Evolutionary conservation across 2,888 invertebrate species (phyloP).

Genomic region (Autographa pulchrina): DNA sequence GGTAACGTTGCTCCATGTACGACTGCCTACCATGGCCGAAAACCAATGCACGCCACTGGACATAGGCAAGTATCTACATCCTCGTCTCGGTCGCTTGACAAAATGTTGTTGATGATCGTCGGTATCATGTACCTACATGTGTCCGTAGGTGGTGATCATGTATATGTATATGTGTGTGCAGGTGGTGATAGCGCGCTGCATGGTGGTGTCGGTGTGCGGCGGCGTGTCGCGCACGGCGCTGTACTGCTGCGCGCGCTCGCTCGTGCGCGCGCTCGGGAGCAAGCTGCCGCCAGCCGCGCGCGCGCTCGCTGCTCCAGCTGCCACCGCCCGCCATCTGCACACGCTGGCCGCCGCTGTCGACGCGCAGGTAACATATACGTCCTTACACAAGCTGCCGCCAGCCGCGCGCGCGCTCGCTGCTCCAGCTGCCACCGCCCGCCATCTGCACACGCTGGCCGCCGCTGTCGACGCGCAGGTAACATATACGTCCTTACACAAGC

Average conservation of each 20-base stretch:
- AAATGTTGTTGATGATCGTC: too few species aligned
- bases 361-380: conserved; percentile 62
- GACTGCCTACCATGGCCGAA: too few species aligned
- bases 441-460: conserved; percentile 91
- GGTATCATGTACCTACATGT: too few species aligned
- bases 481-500: conserved; percentile 56
- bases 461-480: conserved; percentile 78
- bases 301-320: conserved; percentile 87
- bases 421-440: conserved; percentile 91
- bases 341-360: conserved; percentile 89
- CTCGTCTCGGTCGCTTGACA: too few species aligned
- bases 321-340: conserved; percentile 91
- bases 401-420: conserved; percentile 77
- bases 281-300: conserved; percentile 71
- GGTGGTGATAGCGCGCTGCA: conserved; percentile 85
- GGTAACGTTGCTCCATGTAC: too few species aligned
- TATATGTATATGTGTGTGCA: too few species aligned
- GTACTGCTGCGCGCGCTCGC: conserved; percentile 75
- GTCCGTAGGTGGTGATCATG: too few species aligned
- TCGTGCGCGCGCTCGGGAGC: conserved; percentile 71
- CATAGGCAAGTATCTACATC: too few species aligned
- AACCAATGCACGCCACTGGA: too few species aligned
- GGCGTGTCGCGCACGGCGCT: conserved; percentile 72
- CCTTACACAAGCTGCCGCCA: conserved; percentile 64
- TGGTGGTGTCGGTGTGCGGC: conserved; percentile 75